phyloP scores from a whole-genome alignment of 2,888 invertebrate species.

The Troides aeacus region DNA sequence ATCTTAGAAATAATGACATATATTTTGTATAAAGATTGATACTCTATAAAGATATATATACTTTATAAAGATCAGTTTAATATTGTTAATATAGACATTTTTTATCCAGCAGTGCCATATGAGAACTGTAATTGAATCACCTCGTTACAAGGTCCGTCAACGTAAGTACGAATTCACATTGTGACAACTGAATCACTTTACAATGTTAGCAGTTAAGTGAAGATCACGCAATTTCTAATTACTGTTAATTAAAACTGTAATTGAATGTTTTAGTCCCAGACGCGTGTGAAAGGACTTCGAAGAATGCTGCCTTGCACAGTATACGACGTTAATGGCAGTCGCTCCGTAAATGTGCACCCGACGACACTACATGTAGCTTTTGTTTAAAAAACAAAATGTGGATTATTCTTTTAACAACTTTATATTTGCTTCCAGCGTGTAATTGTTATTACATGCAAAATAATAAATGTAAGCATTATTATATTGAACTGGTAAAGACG shows the following conservation, averaged over 20 bases:
- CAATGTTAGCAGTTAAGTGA: slow-evolving; percentile 58
- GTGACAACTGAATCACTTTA: slow-evolving; percentile 41
- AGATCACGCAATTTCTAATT: slow-evolving; percentile 61
- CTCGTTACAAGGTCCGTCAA: background rate
- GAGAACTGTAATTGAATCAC: background rate
- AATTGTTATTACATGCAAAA: too few species aligned
- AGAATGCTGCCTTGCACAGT: slow-evolving; percentile 30
- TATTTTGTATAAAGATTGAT: too few species aligned
- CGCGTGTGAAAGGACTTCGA: slow-evolving; percentile 35
- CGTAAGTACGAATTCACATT: slow-evolving; percentile 24
- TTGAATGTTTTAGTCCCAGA: slow-evolving; percentile 30
- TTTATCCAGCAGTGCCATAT: background rate
- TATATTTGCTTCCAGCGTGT: too few species aligned
- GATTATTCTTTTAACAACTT: background rate
- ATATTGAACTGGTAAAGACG: background rate
- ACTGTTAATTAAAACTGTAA: slow-evolving; percentile 63
- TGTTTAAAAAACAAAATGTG: background rate
- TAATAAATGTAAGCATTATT: too few species aligned
- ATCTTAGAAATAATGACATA: too few species aligned
- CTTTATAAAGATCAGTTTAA: too few species aligned
- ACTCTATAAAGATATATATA: too few species aligned
- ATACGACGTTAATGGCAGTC: slow-evolving; percentile 14
- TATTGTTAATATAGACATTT: background rate
- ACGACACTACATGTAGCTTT: background rate
- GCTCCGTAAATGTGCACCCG: background rate